Conservation (phyloP, 2,888 invertebrate species). For the Mythimna ferrago region DNA sequence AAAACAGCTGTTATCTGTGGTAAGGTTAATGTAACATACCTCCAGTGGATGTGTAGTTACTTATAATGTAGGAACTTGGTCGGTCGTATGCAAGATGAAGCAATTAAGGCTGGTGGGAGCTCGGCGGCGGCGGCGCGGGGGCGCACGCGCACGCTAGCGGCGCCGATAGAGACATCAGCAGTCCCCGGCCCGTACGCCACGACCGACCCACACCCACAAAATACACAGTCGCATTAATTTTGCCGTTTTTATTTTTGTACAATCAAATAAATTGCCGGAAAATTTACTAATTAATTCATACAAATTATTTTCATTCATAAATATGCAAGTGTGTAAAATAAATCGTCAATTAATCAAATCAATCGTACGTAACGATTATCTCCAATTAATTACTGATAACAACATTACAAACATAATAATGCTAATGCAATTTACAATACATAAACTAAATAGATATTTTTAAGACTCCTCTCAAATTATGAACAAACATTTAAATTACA, state of each 20-base stretch:
- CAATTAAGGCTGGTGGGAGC: slow-evolving; percentile 88
- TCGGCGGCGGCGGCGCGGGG: slow-evolving; percentile 70
- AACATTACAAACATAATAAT: slow-evolving; percentile 20
- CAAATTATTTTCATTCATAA: slow-evolving; percentile 4
- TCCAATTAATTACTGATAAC: not conserved
- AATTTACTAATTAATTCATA: slow-evolving; percentile 9
- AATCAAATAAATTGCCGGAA: slow-evolving; percentile 4
- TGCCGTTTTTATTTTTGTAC: slow-evolving; percentile 24
- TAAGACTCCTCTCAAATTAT: slow-evolving; percentile 56
- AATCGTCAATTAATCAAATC: not conserved
- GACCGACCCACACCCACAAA: slow-evolving; percentile 57
- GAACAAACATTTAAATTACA: slow-evolving; percentile 71
- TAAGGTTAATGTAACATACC: slow-evolving; percentile 79
- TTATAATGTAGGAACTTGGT: slow-evolving; percentile 83
- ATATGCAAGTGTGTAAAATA: not conserved
- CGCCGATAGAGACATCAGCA: slow-evolving; percentile 89
- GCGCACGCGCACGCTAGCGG: slow-evolving; percentile 84
- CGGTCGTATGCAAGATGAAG: slow-evolving; percentile 88
- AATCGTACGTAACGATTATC: not conserved
- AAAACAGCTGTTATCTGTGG: slow-evolving; percentile 77
- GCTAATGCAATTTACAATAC: slow-evolving; percentile 25
- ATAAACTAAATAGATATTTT: slow-evolving; percentile 31
- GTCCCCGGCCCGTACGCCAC: slow-evolving; percentile 67
- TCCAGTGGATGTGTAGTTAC: slow-evolving; percentile 70
- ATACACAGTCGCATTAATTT: slow-evolving; percentile 49